Percentiles rank a stretch among this genome's conserved stretches.
Evolutionary conservation across 2,113 vertebrate genomes (phyloP).

Genomic region (Hystrix brachyura): DNA sequence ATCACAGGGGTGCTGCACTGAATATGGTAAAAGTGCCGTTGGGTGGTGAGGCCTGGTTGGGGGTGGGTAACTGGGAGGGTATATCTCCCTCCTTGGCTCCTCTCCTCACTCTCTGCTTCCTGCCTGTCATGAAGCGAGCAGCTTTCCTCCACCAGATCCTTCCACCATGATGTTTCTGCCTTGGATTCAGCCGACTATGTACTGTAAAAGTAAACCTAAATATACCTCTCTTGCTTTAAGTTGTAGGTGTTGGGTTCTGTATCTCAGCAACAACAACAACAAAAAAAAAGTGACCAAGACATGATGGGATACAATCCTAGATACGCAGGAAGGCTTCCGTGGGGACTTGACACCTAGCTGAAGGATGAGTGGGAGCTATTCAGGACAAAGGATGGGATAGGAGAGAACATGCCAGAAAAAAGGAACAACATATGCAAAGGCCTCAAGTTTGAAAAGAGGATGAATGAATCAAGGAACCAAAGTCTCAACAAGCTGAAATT

Average conservation of each 20-base stretch:
- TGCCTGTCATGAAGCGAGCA: neutral
- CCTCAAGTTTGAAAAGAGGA: neutral
- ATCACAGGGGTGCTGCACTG: neutral
- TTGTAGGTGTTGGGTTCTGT: neutral
- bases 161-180: neutral
- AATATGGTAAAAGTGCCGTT: neutral
- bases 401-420: neutral
- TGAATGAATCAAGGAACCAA: neutral
- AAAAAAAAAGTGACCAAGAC: neutral
- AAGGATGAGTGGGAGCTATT: neutral
- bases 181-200: neutral
- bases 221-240: neutral
- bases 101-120: neutral
- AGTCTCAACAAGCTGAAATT: neutral
- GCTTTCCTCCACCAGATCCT: neutral
- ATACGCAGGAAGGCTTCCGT: neutral
- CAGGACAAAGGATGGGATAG: neutral
- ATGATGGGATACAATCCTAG: neutral
- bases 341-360: neutral
- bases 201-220: neutral
- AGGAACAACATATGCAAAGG: neutral
- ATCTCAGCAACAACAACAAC: neutral
- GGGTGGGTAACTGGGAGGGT: neutral
- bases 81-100: neutral
- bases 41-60: neutral